Base-by-base conservation (phyloP, 2,888 invertebrate genomes). In the Stegophylla sp. region DNA sequence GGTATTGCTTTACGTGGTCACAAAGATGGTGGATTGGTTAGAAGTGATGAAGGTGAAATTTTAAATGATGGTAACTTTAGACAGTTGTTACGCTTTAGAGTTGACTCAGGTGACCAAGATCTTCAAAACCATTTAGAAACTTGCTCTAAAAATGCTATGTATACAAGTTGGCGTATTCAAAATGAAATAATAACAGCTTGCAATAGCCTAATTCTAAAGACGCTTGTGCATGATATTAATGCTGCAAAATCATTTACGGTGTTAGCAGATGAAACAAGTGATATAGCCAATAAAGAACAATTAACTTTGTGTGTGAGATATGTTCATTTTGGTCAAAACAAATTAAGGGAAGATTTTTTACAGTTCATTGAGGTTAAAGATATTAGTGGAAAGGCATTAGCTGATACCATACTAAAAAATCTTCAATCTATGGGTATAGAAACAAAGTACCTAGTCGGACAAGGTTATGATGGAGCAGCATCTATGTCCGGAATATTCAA, bases 401-500 rank as follows among this genome's bases (percentile, higher is more conserved):
- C 48, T 13, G 48, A 48, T 48, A 48, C 48, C 13, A 48, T 48
- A 48, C 17, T 48, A 48, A 13, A 48, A 48, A 10, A 48, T 17
- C 15, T 48, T 48, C 48, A 61, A 34, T 34, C 26, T 12, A 15
- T 61, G 13, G 34, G 61, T n/a, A 26, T 61, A 28, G 26, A 34
- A 26, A 34, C 61, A 26, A 61, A 34, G 17, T 61, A 28, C 5
- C 12, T 61, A 61, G 61, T 28, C n/a, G 26, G 26, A 34, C 12
- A 72, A 20, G 13, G 48, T 9, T 72, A 48, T 48, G 15, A 48
- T 48, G 48, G 15, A 48, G 82, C 83, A 41, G 75, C 77, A 13
- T n/a, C 82, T 9, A 82, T 83, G 83, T 71, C 76, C 13, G 72
- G 82, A 23, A 34, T 28, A 51, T 82, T 82, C 41, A 67, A 73